A percentile compares a stretch with the other conserved stretches of the same genome.
Evolutionary conservation across 2,113 vertebrate species (phyloP).

Genomic region (Hyperopisus bebe): DNA sequence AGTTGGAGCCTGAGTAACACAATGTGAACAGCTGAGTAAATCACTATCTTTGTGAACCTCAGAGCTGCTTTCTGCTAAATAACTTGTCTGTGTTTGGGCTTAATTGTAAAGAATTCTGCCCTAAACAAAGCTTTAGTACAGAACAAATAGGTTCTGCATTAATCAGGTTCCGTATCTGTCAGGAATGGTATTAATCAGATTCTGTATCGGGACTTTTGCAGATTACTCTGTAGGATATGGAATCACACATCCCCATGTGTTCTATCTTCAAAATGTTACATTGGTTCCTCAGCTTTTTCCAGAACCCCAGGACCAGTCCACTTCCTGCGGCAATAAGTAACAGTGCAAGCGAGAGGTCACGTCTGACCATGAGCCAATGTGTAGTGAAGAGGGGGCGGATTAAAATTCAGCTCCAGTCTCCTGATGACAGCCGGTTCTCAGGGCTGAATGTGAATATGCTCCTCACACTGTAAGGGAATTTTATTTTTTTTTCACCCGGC

Average conservation of each 20-base stretch:
- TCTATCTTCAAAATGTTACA: background rate
- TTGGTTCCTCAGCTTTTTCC: background rate
- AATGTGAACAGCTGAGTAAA: background rate
- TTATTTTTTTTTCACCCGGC: conserved; percentile 31
- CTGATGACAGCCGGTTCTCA: conserved; percentile 27
- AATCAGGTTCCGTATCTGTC: background rate
- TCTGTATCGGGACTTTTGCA: conserved; percentile 2
- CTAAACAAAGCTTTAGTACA: conserved; percentile 14
- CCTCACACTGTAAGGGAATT: conserved; percentile 35
- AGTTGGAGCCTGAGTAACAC: background rate
- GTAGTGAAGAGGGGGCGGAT: conserved; percentile 4
- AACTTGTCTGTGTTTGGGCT: background rate
- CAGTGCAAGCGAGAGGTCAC: background rate
- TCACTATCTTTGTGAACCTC: background rate
- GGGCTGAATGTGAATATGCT: conserved; percentile 13
- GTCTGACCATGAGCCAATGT: conserved; percentile 3
- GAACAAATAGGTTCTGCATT: conserved; percentile 6
- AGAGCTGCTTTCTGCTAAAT: background rate
- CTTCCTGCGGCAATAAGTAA: conserved; percentile 1
- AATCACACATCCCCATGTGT: conserved; percentile 10
- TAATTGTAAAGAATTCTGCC: background rate
- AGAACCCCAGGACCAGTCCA: background rate
- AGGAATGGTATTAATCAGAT: background rate
- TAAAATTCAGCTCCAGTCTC: conserved; percentile 25
- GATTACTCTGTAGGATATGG: background rate